phyloP scores from a whole-genome alignment of 2,113 vertebrate species.

The Butorides virescens region DNA sequence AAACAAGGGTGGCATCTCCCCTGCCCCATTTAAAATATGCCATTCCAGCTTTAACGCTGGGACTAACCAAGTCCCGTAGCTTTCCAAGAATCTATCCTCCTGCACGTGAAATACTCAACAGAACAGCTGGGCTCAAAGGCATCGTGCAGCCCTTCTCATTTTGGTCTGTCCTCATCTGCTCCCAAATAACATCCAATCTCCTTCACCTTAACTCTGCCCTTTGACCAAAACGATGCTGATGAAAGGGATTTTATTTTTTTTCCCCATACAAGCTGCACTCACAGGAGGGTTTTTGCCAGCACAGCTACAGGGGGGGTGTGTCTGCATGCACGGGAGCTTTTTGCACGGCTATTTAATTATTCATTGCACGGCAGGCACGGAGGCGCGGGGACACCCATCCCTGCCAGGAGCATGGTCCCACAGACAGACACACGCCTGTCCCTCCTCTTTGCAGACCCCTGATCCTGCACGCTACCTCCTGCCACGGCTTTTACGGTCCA shows the following conservation, averaged over 20 bases:
- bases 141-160: rapidly evolving
- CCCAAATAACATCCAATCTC: background rate
- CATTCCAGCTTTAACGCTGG: background rate
- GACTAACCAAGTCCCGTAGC: background rate
- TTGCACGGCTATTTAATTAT: background rate
- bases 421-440: rapidly evolving
- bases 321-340: rapidly evolving
- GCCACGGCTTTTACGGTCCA: background rate
- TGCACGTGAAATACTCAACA: background rate
- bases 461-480: background rate
- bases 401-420: background rate
- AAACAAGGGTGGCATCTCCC: background rate
- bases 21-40: background rate
- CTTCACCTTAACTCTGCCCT: background rate
- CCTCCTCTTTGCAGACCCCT: background rate
- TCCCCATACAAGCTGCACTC: background rate
- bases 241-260: background rate
- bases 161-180: background rate
- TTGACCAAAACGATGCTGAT: background rate
- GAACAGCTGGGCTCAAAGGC: background rate
- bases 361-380: background rate
- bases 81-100: conserved; percentile 1
- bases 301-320: background rate
- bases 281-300: background rate
- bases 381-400: background rate